Evolutionary conservation across 2,888 invertebrate species (phyloP).

Genomic region (Hypselothyrea guttata): DNA sequence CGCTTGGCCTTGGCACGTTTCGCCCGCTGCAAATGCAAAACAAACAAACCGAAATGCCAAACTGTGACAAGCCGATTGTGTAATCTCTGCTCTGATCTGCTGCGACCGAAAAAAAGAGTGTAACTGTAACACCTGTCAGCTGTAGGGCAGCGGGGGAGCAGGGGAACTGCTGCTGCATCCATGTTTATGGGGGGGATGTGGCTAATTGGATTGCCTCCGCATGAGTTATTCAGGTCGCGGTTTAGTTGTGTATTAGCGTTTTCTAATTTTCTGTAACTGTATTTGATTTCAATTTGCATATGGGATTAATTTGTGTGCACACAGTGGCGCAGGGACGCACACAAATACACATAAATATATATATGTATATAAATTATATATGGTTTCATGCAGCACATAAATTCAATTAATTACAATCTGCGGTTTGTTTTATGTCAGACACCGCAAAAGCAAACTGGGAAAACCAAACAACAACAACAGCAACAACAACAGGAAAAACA

Average conservation of each 20-base stretch:
- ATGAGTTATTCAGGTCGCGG: constrained; percentile 31
- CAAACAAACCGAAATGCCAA: constrained; percentile 35
- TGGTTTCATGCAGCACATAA: constrained; percentile 28
- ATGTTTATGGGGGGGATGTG: background rate
- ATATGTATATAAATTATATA: background rate
- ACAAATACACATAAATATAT: background rate
- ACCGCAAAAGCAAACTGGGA: constrained; percentile 14
- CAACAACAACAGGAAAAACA: background rate
- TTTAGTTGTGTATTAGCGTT: constrained; percentile 31
- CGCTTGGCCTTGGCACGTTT: constrained; percentile 31
- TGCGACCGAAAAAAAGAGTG: constrained; percentile 12
- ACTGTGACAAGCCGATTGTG: constrained; percentile 34
- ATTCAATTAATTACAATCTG: constrained; percentile 67
- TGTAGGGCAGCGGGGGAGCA: background rate
- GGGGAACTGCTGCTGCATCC: background rate
- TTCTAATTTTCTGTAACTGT: constrained; percentile 43
- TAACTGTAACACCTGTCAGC: constrained; percentile 18
- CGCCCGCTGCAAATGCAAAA: constrained; percentile 39
- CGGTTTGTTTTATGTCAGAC: constrained; percentile 40
- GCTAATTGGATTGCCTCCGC: constrained; percentile 34
- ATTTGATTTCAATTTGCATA: constrained; percentile 52
- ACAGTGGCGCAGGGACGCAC: constrained; percentile 3
- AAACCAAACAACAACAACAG: background rate
- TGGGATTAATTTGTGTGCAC: constrained; percentile 26
- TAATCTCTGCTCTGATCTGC: constrained; percentile 18